These are phyloP conservation scores for Mellilla xanthometata DNA, from an alignment of 2,888 invertebrate species.

Conservation along the genomic window DNA sequence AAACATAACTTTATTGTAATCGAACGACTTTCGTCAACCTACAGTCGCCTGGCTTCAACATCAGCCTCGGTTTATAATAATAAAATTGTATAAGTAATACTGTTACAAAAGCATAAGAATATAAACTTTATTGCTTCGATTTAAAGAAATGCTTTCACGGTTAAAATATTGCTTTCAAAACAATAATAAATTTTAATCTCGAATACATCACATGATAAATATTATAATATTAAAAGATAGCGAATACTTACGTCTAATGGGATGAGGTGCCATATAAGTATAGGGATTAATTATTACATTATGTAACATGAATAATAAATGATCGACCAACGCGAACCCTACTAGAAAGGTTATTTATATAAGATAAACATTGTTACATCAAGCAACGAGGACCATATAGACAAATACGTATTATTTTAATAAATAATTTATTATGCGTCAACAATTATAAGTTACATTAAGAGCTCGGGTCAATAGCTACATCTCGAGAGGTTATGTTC, in stretches of 20 bases:
- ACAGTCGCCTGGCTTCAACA: constrained; percentile 23
- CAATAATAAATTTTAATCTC: constrained; percentile 60
- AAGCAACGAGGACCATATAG: constrained; percentile 66
- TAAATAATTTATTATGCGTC: constrained; percentile 74
- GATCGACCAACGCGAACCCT: constrained; percentile 37
- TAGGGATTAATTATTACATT: constrained; percentile 42
- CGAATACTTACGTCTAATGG: constrained; percentile 59
- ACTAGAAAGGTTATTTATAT: constrained; percentile 32
- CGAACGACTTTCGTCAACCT: constrained; percentile 15
- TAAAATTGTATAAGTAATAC: constrained; percentile 42
- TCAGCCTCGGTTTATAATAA: constrained; percentile 35
- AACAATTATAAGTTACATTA: constrained; percentile 63
- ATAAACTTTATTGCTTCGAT: constrained; percentile 61
- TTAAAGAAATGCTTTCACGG: constrained; percentile 53
- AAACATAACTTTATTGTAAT: constrained; percentile 23
- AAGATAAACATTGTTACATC: constrained; percentile 48
- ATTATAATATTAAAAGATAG: constrained; percentile 45
- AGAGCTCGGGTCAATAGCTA: constrained; percentile 59
- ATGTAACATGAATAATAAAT: constrained; percentile 34
- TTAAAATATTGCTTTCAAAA: constrained; percentile 63
- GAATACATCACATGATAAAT: constrained; percentile 52
- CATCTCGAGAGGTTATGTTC: constrained; percentile 47
- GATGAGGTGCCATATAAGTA: constrained; percentile 50
- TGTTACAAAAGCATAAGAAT: constrained; percentile 44
- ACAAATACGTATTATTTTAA: constrained; percentile 39